These are phyloP conservation scores for Muricea muricata DNA, from an alignment of 92 coral and sea anemone species.

Conservation along the genomic window DNA sequence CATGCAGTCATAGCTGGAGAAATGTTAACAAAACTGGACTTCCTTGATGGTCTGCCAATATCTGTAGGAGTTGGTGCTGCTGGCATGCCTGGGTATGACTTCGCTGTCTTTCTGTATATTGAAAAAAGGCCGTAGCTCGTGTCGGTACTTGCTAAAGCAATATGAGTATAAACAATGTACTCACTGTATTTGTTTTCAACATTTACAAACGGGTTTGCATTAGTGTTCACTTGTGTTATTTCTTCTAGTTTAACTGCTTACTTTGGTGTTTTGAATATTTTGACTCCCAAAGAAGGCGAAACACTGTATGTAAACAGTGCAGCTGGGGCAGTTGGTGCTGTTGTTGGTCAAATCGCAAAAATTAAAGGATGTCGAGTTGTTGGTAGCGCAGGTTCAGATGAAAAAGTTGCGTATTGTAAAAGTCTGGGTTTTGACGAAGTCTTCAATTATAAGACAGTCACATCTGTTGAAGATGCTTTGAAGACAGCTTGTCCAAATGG, in stretches of 20 bases:
- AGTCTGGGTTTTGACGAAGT: slow-evolving; percentile 66
- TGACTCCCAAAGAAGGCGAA: slow-evolving; percentile 60
- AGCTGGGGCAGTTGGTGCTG: slow-evolving; percentile 63
- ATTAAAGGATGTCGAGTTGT: slow-evolving; percentile 66
- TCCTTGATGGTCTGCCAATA: slow-evolving; percentile 43
- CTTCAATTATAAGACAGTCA: slow-evolving; percentile 64
- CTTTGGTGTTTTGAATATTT: slow-evolving; percentile 59
- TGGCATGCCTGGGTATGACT: slow-evolving; percentile 67
- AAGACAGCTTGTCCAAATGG: slow-evolving; percentile 60
- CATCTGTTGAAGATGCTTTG: slow-evolving; percentile 56
- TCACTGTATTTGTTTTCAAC: not conserved
- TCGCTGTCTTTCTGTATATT: too few species aligned
- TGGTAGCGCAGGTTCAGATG: slow-evolving; percentile 66
- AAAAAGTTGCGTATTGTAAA: slow-evolving; percentile 62
- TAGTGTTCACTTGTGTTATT: not conserved
- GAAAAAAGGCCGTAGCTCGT: too few species aligned
- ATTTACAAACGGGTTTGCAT: not conserved
- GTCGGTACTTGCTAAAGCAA: too few species aligned
- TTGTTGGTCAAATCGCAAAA: slow-evolving; percentile 66
- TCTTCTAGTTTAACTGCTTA: slow-evolving; percentile 55
- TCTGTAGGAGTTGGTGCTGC: slow-evolving; percentile 55
- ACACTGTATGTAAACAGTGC: slow-evolving; percentile 69
- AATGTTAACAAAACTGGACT: slow-evolving; percentile 34
- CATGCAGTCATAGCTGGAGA: slow-evolving; percentile 48
- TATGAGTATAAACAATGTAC: too few species aligned